Evolutionary conservation across 2,113 vertebrate genomes (phyloP), one percentile per base, ranked within the genome.

Genomic region (Oncorhynchus keta): DNA sequence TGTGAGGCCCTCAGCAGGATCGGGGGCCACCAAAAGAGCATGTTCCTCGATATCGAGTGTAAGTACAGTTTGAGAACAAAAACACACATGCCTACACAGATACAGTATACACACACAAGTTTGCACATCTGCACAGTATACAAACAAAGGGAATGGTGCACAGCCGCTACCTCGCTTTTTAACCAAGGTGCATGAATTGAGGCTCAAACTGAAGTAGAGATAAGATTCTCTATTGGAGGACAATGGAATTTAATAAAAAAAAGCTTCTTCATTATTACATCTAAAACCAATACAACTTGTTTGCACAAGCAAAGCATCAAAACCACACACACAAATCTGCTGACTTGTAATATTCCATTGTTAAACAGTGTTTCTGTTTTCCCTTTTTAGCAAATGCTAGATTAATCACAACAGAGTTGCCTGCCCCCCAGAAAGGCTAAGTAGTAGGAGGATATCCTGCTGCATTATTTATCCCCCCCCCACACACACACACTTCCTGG

Each of bases 1-100:
- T 99, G 98, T 74, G 97, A 99, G 90, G 98, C 98, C 0, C 94
- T 95, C n/a, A 99, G 97, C 87, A 93, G 95, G 86, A 99, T 99
- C 77, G 98, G 97, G 84, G 96, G 95, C 32, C 96, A 98, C 83
- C 96, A 98, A 92, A 98, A 98, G 91, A 98, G 96, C 95, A 98
- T 98, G 97, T 97, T 95, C 82, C 95, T 99, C 86, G 97, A 99
- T 89, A 96, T 99, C 76, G 96, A 99, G 92, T 98, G 97, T 99
- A 70, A 93, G 92, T 88, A 30, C 3, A 71, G 11, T 57, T 30
- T 13, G 93, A 92, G 94, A 94, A 76, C 66, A 55, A 65, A 22
- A 28, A 22, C 68, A 70, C 32, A 59, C 76, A 62, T 48, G 68
- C 57, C 28, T 2, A 71, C 68, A 72, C 83, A 30, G 73, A 16